A percentile compares a stretch with the other conserved stretches of the same genome.
phyloP scores from a whole-genome alignment of 2,797 vertebrate genomes.

The Serranus cabrilla region DNA sequence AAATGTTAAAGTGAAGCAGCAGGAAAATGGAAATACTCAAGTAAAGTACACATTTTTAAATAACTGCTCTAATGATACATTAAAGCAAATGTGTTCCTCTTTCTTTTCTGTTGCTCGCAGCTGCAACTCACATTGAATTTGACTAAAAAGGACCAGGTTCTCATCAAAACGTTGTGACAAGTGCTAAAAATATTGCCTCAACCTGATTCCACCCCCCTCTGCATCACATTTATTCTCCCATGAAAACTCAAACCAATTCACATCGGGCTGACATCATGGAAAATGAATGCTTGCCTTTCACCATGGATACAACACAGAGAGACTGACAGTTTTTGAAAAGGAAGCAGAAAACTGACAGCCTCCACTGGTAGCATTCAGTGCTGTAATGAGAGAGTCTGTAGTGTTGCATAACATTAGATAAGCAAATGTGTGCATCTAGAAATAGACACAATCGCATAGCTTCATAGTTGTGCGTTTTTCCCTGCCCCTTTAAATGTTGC shows the following conservation, averaged over 20 bases:
- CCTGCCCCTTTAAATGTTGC: conserved; percentile 54
- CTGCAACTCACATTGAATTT: conserved; percentile 46
- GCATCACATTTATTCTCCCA: conserved; percentile 47
- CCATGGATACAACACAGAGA: conserved; percentile 45
- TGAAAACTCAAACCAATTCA: conserved; percentile 56
- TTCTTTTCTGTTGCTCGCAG: conserved; percentile 44
- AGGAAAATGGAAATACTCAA: not conserved
- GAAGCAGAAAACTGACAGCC: conserved; percentile 39
- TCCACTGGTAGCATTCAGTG: conserved; percentile 7
- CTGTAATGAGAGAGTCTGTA: conserved; percentile 15
- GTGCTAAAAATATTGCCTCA: conserved; percentile 65
- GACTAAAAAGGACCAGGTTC: conserved; percentile 23
- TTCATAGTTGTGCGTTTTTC: not conserved
- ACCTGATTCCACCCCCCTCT: conserved; percentile 24
- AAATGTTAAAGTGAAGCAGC: not conserved
- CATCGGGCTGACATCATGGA: conserved; percentile 76
- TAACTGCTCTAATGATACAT: conserved; percentile 26
- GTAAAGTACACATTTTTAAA: too few relatives aligned
- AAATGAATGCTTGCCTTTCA: conserved; percentile 68
- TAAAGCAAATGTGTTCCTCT: conserved; percentile 43
- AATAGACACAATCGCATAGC: conserved; percentile 13
- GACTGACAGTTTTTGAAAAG: conserved; percentile 45
- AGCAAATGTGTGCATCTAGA: conserved; percentile 14
- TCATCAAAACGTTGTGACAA: conserved; percentile 47
- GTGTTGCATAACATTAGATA: conserved; percentile 20